phyloP scores from a whole-genome alignment of 2,888 invertebrate genomes.

The Drosophila macrospina region DNA sequence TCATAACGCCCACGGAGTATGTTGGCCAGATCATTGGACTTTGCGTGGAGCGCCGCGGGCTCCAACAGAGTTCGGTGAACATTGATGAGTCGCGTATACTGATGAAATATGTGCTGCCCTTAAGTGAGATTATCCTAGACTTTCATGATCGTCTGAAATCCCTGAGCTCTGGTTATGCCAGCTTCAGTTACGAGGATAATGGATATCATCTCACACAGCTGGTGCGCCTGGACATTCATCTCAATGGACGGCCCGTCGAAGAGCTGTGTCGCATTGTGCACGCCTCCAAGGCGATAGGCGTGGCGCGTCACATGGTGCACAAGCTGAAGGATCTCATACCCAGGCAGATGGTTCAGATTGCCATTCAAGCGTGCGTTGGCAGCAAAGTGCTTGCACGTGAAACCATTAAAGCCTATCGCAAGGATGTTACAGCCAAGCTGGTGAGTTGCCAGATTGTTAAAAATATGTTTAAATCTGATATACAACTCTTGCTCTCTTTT shows the following conservation, averaged over 20 bases:
- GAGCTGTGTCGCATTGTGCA: conserved; percentile 95
- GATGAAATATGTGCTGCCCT: conserved; percentile 93
- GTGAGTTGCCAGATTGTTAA: conserved; percentile 86
- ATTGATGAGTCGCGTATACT: conserved; percentile 94
- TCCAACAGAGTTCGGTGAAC: conserved; percentile 88
- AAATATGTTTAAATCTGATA: not conserved
- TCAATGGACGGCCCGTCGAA: conserved; percentile 93
- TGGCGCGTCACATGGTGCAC: conserved; percentile 89
- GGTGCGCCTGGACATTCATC: conserved; percentile 89
- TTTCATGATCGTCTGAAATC: conserved; percentile 97
- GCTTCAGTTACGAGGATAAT: conserved; percentile 96
- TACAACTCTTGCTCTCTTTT: not conserved
- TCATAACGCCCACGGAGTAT: conserved; percentile 93
- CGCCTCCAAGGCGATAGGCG: conserved; percentile 87
- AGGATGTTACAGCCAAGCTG: conserved; percentile 97
- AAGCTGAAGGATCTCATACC: conserved; percentile 94
- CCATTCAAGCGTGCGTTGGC: conserved; percentile 93
- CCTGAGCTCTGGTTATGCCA: conserved; percentile 96
- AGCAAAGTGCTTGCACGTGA: conserved; percentile 93
- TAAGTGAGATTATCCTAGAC: conserved; percentile 97
- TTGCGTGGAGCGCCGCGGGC: conserved; percentile 91
- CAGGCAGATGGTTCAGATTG: conserved; percentile 94
- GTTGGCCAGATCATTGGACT: conserved; percentile 90
- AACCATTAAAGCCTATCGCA: conserved; percentile 93
- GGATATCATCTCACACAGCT: conserved; percentile 93